Evolutionary conservation across 2,113 vertebrate species (phyloP).

Genomic region (Rhea pennata): DNA sequence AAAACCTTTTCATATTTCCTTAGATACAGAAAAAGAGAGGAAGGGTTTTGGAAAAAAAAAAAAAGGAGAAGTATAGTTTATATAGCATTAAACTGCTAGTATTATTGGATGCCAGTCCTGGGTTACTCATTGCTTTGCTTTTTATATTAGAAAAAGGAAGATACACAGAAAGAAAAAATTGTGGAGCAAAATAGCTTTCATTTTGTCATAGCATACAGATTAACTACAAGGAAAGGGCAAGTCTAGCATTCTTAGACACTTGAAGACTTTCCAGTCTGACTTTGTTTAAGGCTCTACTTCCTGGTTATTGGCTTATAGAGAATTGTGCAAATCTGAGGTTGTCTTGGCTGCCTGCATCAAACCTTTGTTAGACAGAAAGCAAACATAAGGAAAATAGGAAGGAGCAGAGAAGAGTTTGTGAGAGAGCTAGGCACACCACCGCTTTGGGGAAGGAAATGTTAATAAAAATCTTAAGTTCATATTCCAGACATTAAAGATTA

Average conservation of each 20-base stretch:
- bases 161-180: accelerated
- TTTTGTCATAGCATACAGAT: background rate
- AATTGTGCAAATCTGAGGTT: background rate
- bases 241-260: background rate
- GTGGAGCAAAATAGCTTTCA: background rate
- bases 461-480: background rate
- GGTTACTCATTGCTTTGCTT: background rate
- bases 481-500: background rate
- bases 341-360: background rate
- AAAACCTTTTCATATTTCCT: background rate
- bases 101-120: background rate
- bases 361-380: background rate
- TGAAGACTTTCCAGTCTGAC: background rate
- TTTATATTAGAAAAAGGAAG: background rate
- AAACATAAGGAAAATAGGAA: background rate
- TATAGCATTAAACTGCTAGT: background rate
- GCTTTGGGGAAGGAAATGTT: background rate
- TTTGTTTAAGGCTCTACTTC: background rate
- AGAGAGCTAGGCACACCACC: background rate
- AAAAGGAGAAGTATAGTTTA: background rate
- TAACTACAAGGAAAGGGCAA: background rate
- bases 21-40: background rate
- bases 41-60: background rate
- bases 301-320: accelerated
- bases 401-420: background rate